Conservation (phyloP, 2,888 invertebrate species). For the Cylloceria caligata region DNA sequence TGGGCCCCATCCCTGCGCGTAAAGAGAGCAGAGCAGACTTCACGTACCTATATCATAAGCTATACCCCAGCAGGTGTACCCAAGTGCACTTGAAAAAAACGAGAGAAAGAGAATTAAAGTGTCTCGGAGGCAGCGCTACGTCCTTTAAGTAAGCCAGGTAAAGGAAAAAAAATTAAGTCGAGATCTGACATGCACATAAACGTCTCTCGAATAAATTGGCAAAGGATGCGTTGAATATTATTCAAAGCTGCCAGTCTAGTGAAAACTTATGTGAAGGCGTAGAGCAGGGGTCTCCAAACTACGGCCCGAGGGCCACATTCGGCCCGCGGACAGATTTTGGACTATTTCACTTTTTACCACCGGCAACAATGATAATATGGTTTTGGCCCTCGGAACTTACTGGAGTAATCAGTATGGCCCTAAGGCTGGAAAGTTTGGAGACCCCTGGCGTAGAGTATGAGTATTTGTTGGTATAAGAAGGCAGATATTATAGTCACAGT, state of each 20-base stretch:
- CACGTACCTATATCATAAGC: slow-evolving; percentile 47
- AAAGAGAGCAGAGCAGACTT: background rate
- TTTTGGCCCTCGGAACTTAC: too few relatives aligned
- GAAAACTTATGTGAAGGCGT: background rate
- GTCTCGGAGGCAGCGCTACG: slow-evolving; percentile 40
- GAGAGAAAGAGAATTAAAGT: slow-evolving; percentile 48
- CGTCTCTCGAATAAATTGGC: slow-evolving; percentile 65
- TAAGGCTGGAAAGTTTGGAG: too few relatives aligned
- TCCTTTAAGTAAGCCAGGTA: slow-evolving; percentile 10
- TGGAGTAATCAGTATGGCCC: too few relatives aligned
- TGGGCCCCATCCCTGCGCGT: slow-evolving; percentile 48
- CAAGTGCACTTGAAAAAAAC: slow-evolving; percentile 65
- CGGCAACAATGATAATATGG: too few relatives aligned
- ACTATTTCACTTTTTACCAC: too few relatives aligned
- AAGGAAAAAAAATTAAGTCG: slow-evolving; percentile 13
- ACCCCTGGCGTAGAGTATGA: too few relatives aligned
- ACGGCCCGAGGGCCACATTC: too few relatives aligned
- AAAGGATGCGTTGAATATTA: slow-evolving; percentile 45
- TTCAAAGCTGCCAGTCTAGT: background rate
- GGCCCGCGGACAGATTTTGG: too few relatives aligned
- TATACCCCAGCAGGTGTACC: slow-evolving; percentile 54
- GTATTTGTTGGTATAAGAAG: background rate
- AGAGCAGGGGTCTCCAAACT: too few relatives aligned
- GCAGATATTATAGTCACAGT: background rate
- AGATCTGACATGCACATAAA: background rate